A percentile compares a stretch with the other conserved stretches of the same genome.
phyloP scores from a whole-genome alignment of 1,140 invertebrate genomes.

The Zaprionus lachaisei region DNA sequence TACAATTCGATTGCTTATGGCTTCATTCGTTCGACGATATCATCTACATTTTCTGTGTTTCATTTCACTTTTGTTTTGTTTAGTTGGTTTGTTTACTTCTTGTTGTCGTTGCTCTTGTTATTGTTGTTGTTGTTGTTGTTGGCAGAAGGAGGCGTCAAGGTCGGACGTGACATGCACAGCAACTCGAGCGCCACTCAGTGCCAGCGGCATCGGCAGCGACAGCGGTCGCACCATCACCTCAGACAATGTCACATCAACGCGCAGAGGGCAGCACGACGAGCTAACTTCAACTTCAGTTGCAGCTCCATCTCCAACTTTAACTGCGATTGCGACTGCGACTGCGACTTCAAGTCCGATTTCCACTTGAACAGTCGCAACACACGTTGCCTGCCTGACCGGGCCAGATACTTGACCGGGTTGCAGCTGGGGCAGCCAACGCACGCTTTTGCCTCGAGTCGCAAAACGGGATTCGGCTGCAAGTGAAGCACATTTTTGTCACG shows the following conservation, averaged over 20 bases:
- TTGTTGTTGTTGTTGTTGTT: slow-evolving; percentile 17
- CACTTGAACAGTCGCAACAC: not conserved
- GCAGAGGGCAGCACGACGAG: slow-evolving; percentile 15
- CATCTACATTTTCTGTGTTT: slow-evolving; percentile 36
- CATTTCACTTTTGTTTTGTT: slow-evolving; percentile 61
- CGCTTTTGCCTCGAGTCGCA: slow-evolving; percentile 14
- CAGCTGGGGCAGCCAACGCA: slow-evolving; percentile 7
- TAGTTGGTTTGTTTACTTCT: slow-evolving; percentile 47
- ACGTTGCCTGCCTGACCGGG: not conserved
- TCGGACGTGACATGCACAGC: slow-evolving; percentile 62
- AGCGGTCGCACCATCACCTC: slow-evolving; percentile 20
- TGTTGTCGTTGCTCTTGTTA: slow-evolving; percentile 17
- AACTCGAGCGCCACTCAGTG: slow-evolving; percentile 54
- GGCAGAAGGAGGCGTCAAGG: slow-evolving; percentile 56
- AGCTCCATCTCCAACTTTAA: not conserved
- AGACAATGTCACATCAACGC: slow-evolving; percentile 39
- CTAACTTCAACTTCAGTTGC: slow-evolving; percentile 12
- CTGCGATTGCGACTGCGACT: not conserved
- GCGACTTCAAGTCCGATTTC: slow-evolving; percentile 3
- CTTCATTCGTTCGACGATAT: slow-evolving; percentile 21
- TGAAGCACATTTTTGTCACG: slow-evolving; percentile 46
- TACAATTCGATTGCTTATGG: slow-evolving; percentile 5
- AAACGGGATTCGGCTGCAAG: slow-evolving; percentile 24
- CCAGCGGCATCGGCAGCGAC: slow-evolving; percentile 20
- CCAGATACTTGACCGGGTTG: slow-evolving; percentile 31